Evolutionary conservation across 1,140 invertebrate species (phyloP).

Genomic region (Halesus radiatus): DNA sequence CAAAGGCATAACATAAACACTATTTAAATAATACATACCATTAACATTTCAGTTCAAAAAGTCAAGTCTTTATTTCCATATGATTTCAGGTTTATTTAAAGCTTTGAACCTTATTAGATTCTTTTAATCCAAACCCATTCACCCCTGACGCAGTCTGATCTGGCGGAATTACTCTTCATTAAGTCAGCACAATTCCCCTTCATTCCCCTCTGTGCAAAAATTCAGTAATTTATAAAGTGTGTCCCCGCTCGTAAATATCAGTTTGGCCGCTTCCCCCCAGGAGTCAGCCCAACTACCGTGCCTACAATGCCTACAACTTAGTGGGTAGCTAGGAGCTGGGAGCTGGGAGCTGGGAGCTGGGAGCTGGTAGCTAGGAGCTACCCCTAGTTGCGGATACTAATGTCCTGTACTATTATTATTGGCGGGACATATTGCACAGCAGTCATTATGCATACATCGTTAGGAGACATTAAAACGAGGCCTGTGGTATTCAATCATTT

Average conservation of each 20-base stretch:
- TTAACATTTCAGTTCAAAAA: too few species aligned
- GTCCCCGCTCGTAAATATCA: slow-evolving; percentile 56
- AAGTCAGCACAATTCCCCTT: slow-evolving; percentile 48
- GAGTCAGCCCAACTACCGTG: not conserved
- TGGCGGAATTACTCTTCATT: slow-evolving; percentile 55
- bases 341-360: too few species aligned
- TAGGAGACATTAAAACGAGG: not conserved
- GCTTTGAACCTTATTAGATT: too few species aligned
- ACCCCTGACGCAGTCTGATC: slow-evolving; percentile 16
- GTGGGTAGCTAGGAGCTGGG: too few species aligned
- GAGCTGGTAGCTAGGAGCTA: too few species aligned
- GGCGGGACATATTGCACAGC: slow-evolving; percentile 12
- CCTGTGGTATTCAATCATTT: too few species aligned
- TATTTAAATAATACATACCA: too few species aligned
- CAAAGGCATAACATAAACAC: too few species aligned
- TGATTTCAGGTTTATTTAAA: too few species aligned
- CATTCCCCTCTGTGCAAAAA: slow-evolving; percentile 50
- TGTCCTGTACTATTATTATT: not conserved
- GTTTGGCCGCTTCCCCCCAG: slow-evolving; percentile 36
- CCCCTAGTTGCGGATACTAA: not conserved
- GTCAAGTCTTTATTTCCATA: too few species aligned
- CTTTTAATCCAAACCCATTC: not conserved
- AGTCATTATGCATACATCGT: slow-evolving; percentile 20
- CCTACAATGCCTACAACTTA: too few species aligned
- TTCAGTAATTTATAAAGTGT: slow-evolving; percentile 55